Base-by-base conservation (phyloP, 2,888 invertebrate species). In the Erebia palarica region DNA sequence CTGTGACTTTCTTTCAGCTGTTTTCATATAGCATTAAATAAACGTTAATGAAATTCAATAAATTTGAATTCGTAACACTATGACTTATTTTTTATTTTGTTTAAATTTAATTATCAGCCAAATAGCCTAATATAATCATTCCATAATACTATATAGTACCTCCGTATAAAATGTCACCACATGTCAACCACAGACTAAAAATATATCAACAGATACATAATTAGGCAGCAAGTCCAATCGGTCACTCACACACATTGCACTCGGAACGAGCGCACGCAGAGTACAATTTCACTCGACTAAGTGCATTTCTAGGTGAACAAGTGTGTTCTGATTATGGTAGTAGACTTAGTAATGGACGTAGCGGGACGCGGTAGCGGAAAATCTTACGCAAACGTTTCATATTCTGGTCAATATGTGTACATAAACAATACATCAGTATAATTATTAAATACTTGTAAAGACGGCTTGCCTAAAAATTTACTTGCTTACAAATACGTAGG, bases 271-370 rank as follows among this genome's bases (percentile, higher is more conserved):
- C 86, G 86, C 85, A 81, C 88, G 87, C 86, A 81, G 88, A 88
- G 88, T 87, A 81, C 80, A 84, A 88, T 89, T 86, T 87, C 84
- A 84, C 82, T 82, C 84, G 83, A 91, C 90, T 91, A 87, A 84
- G 82, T 82, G 81, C 82, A 82, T 81, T 86, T 86, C 86, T 85
- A 84, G 82, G 80, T 82, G 81, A 80, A 80, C 80, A 83, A 83
- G 84, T 82, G 82, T 84, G 84, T 85, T 86, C 78, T 80, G 78
- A 77, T 81, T 81, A 80, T 75, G 71, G 74, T 53, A 69, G 47
- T 60, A 72, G 51, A 68, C 58, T 64, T 16, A 16, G 81, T 86
- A 77, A 77, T 73, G 70, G 80, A 85, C 82, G 81, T 70, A 84
- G 89, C 87, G 87, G 76, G 66, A 66, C 65, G 72, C 73, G 71